Evolutionary conservation across 2,888 invertebrate species (phyloP).

Genomic region (Lepidocyrtinus sp.): DNA sequence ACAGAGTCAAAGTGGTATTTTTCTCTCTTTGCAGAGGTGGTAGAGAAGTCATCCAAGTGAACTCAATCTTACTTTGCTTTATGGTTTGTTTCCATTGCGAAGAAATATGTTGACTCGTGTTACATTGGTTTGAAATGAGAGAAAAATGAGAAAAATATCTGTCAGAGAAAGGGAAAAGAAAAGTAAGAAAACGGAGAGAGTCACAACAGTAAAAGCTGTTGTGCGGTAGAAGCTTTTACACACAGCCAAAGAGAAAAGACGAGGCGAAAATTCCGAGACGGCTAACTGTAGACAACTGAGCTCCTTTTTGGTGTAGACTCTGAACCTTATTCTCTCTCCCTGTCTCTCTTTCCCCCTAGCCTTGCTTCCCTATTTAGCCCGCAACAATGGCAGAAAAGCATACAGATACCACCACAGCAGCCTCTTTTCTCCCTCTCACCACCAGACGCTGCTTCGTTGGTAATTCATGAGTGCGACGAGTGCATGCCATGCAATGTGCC

Average conservation of each 20-base stretch:
- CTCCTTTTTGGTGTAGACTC: slow-evolving; percentile 50
- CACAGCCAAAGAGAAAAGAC: background rate
- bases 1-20: slow-evolving; percentile 37
- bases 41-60: slow-evolving; percentile 52
- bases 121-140: slow-evolving; percentile 47
- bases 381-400: background rate
- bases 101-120: slow-evolving; percentile 46
- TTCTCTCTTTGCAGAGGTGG: slow-evolving; percentile 37
- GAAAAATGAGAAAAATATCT: slow-evolving; percentile 47
- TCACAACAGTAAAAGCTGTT: background rate
- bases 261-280: slow-evolving; percentile 53
- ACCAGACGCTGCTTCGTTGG: slow-evolving; percentile 27
- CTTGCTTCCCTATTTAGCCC: no score
- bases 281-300: slow-evolving; percentile 57
- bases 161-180: slow-evolving; percentile 2
- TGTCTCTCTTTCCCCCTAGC: slow-evolving; percentile 31
- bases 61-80: slow-evolving; percentile 52
- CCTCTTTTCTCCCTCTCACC: slow-evolving; percentile 25
- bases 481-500: background rate
- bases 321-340: slow-evolving; percentile 52
- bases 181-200: background rate
- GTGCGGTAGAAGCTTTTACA: background rate
- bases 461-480: slow-evolving; percentile 17
- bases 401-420: background rate
- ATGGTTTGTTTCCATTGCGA: slow-evolving; percentile 46